Base-by-base conservation (phyloP, 2,888 invertebrate species). In the Andrena hattorfiana region DNA sequence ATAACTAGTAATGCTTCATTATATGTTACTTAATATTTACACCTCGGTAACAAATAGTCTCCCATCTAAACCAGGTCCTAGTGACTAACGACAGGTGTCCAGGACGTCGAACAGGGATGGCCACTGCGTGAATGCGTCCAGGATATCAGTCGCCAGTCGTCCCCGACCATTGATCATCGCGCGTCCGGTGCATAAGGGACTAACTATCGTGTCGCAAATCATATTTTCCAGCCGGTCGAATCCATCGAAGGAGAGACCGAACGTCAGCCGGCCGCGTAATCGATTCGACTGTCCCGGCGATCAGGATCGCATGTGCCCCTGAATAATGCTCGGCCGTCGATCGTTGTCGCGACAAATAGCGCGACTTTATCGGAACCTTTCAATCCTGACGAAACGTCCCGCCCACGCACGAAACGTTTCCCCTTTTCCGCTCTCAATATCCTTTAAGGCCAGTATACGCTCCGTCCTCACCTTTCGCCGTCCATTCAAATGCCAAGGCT, bases 251-350 rank as follows among this genome's bases (percentile, higher is more conserved):
- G 8, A 48, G 60, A 69, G 63, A 86, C 70, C 70, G 60, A 83
- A 77, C 51, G 73, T 77, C 60, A 63, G 42, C 20, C 48, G 72
- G 48, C 30, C 74, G 49, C 28, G 76, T 77, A 83, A 85, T 80
- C 77, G 77, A 85, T 80, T 69, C 26, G 64, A 67, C 20, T 66
- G 66, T 83, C 62, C 63, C 30, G 63, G 56, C 59, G 79, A 80
- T 85, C 76, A 56, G 51, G 26, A 68, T 83, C 64, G 60, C 51
- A 69, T 62, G 76, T 66, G 77, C 66, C 10, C 48, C 59, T 23
- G 63, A 72, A 83, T 72, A 77, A 85, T 59, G 76, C 30, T 51
- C 16, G 16, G n/a, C 23, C 56, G 56, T 82, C 72, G 66, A 82
- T 82, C 66, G 51, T 49, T 63, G 42, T 51, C 49, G 42, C 63